Conservation (phyloP, 2,113 vertebrate genomes). For the Garra rufa region DNA sequence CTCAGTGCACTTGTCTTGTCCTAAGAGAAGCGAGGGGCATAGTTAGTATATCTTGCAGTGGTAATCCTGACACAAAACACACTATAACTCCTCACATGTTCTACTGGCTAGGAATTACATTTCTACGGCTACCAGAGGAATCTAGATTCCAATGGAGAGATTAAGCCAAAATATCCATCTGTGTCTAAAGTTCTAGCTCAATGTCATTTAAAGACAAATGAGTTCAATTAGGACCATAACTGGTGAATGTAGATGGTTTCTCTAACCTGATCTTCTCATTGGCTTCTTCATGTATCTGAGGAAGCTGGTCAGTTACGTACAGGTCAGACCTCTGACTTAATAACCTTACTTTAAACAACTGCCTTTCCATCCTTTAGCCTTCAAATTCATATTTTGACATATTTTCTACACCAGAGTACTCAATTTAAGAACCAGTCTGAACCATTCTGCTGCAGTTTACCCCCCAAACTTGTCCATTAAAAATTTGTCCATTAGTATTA, state of each 20-base stretch:
- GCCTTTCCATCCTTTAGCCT: conserved; percentile 74
- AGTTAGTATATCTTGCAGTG: conserved; percentile 77
- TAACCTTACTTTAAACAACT: conserved; percentile 74
- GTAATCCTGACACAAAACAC: conserved; percentile 67
- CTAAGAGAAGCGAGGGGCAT: conserved; percentile 89
- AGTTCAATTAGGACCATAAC: conserved; percentile 61
- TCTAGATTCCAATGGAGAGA: conserved; percentile 49
- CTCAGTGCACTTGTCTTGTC: conserved; percentile 99
- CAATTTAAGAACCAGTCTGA: conserved; percentile 67
- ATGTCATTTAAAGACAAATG: conserved; percentile 58
- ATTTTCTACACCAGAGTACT: conserved; percentile 60
- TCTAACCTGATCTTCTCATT: conserved; percentile 59
- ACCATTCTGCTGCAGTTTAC: conserved; percentile 94
- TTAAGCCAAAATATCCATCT: conserved; percentile 7
- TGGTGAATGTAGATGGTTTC: conserved; percentile 74
- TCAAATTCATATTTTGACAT: conserved; percentile 73
- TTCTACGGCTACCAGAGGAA: conserved; percentile 30
- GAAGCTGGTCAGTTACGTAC: conserved; percentile 89
- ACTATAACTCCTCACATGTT: conserved; percentile 31
- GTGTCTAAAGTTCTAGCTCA: conserved; percentile 58
- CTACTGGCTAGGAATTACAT: conserved; percentile 52
- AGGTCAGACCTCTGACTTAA: conserved; percentile 79
- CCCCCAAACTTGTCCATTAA: conserved; percentile 79
- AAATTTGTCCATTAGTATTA: conserved; percentile 82
- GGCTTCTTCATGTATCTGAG: conserved; percentile 71